These are phyloP conservation scores for Apodemia mormo DNA, from an alignment of 2,888 invertebrate genomes.

Conservation along the genomic window DNA sequence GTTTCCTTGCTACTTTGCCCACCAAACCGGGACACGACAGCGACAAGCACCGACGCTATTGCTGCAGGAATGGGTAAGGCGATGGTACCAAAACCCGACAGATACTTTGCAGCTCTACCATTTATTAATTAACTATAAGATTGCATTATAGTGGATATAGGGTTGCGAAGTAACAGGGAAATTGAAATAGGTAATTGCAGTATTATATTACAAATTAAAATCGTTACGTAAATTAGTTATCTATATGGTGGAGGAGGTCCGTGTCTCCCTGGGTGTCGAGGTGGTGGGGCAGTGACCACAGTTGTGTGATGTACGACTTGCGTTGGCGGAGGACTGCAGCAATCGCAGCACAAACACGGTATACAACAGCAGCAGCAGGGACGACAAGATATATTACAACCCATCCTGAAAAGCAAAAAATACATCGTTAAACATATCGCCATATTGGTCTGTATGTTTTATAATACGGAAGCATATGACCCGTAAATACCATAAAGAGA, in stretches of 20 bases:
- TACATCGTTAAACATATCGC: neutral
- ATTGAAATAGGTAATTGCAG: neutral
- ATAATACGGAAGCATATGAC: no score
- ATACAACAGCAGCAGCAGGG: conserved; percentile 73
- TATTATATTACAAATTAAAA: no score
- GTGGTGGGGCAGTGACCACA: conserved; percentile 36
- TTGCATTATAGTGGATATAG: no score
- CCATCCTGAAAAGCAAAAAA: conserved; percentile 59
- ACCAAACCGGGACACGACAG: no score
- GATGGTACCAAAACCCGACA: no score
- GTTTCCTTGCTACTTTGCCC: no score
- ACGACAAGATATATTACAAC: conserved; percentile 68
- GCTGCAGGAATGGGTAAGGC: no score
- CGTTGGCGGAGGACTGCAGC: conserved; percentile 50
- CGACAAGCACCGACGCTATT: no score
- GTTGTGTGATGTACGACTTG: conserved; percentile 47
- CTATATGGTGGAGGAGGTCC: conserved; percentile 55
- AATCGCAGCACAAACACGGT: conserved; percentile 68
- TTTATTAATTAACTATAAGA: no score
- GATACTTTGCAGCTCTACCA: no score
- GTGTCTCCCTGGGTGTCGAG: conserved; percentile 33
- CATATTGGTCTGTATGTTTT: neutral
- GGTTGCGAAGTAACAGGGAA: neutral
- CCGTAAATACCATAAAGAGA: no score
- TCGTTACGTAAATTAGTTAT: conserved; percentile 31